A percentile compares a stretch with the other conserved stretches of the same genome.
Evolutionary conservation across 2,888 invertebrate species (phyloP).

Genomic region (Caenorhabditis sinica): DNA sequence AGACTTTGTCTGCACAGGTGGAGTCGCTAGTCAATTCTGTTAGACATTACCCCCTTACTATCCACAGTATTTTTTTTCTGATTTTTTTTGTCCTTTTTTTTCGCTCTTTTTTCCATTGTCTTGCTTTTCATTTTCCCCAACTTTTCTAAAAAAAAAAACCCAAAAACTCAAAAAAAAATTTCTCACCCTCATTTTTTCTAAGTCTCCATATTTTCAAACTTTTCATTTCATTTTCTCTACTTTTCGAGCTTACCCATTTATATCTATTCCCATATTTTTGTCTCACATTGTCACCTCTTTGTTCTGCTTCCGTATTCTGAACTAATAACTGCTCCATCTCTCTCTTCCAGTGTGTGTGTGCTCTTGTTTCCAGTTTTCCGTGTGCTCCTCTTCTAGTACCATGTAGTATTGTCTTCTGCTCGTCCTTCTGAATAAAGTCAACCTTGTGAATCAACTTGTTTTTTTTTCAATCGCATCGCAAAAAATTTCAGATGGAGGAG

Average conservation of each 20-base stretch:
- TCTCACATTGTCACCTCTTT: background rate
- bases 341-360: background rate
- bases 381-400: background rate
- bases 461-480: background rate
- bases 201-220: background rate
- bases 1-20: background rate
- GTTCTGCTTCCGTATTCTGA: background rate
- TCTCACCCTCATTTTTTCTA: background rate
- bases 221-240: background rate
- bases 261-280: background rate
- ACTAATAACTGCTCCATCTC: too few species aligned
- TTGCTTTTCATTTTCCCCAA: background rate
- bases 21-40: conserved; percentile 2
- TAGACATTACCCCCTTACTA: background rate
- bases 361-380: background rate
- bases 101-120: too few species aligned
- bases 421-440: conserved; percentile 37
- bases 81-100: too few species aligned
- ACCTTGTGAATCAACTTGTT: conserved; percentile 27
- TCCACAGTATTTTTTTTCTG: too few species aligned
- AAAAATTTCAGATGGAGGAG: conserved; percentile 17
- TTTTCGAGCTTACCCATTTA: conserved; percentile 3
- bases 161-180: background rate
- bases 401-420: conserved; percentile 30
- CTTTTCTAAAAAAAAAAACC: background rate